Conservation (phyloP, 2,113 vertebrate species). For the Lamprologus ornatipinnis region DNA sequence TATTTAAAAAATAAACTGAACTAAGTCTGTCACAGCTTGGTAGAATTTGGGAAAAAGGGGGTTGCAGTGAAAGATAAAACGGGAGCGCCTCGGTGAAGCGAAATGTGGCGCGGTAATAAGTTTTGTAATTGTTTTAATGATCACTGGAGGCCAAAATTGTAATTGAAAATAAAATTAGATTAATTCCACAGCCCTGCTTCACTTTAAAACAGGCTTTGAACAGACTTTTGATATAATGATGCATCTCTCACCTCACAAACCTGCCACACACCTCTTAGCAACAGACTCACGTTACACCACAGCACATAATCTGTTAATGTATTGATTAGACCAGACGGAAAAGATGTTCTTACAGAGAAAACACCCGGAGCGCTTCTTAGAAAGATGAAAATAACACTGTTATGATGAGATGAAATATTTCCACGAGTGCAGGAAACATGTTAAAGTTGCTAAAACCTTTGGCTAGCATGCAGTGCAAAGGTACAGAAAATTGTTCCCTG, state of each 20-base stretch:
- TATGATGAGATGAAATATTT: neutral
- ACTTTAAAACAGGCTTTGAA: neutral
- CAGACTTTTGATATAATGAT: neutral
- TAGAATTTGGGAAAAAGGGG: neutral
- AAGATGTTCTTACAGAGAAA: neutral
- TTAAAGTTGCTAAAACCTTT: neutral
- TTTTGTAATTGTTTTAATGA: neutral
- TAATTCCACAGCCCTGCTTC: neutral
- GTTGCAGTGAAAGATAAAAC: neutral
- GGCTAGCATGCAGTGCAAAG: neutral
- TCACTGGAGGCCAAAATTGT: neutral
- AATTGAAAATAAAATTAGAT: neutral
- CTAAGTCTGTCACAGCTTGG: neutral
- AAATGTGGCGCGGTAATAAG: neutral
- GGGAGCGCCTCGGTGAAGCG: neutral
- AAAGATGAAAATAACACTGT: neutral
- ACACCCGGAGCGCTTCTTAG: neutral
- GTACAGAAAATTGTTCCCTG: neutral
- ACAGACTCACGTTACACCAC: neutral
- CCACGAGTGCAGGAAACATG: neutral
- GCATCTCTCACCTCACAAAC: neutral
- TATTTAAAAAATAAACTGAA: neutral
- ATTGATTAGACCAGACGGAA: fast-evolving
- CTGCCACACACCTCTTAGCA: neutral
- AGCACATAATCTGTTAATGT: neutral